Evolutionary conservation across 1,140 invertebrate genomes (phyloP), one percentile per base, ranked within the genome.

Genomic region (Heliconius himera): DNA sequence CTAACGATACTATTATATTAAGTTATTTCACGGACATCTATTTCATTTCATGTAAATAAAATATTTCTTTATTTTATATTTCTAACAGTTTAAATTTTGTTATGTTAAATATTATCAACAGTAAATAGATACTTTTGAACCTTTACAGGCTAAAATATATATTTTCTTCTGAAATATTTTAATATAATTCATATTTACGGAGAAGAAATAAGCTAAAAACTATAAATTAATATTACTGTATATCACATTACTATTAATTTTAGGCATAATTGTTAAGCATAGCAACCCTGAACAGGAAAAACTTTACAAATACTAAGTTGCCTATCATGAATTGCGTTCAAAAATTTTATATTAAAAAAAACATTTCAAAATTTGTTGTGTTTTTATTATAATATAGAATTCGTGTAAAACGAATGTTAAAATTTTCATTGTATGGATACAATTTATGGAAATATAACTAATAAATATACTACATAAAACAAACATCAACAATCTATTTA

Each of bases 271-370:
- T 83, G 71, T n/a, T 54, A 8, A 29, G n/a, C 70, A 76, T 79
- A 60, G 83, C 78, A 85, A 85, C 83, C 83, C 73, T 82, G 16
- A 22, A 80, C 80, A 82, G 86, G 84, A 87, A 82, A 80, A 54
- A 54, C 22, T 13, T 29, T 70, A 79, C 11, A 70, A 51, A 70
- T 49, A 80, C 3, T 74, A 72, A 18, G 82, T 83, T 88, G 83
- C 38, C 81, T 78, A 41, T 54, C 76, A 76, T 85, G 84, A 38
- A 20, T 49, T 82, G 77, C 87, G 85, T 87, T 84, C 80, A 81
- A 81, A 86, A 86, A 83, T 74, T n/a, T 22, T 1, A 2, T 26
- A 16, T 13, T 66, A 13, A 2, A 26, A n/a, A n/a, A 66, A 66
- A 16, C 9, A 3, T 26, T 60, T 3, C 3, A 29, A 13, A n/a